These are phyloP conservation scores for Anthopleura sola DNA, from an alignment of 64 coral and sea anemone genomes.

Conservation along the genomic window DNA sequence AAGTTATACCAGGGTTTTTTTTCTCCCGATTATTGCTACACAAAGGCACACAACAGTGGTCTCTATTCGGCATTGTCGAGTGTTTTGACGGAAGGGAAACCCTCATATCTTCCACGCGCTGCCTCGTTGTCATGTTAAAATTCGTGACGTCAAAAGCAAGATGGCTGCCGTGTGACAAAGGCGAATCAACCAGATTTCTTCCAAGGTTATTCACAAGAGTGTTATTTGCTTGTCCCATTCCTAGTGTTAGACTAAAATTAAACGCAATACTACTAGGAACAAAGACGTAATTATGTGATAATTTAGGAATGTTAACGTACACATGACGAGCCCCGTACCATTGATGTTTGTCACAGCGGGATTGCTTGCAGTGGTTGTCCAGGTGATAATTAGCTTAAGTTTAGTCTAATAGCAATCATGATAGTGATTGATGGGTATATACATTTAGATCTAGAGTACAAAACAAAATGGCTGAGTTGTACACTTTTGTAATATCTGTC, in stretches of 20 bases:
- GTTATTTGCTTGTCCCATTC: no score
- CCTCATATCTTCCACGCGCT: neutral
- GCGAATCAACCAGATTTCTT: no score
- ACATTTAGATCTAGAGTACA: neutral
- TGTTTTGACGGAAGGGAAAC: neutral
- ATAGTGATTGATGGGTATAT: neutral
- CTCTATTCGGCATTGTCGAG: neutral
- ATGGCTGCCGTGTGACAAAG: no score
- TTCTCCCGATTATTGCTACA: conserved; percentile 6
- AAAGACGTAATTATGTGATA: no score
- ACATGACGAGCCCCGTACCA: neutral
- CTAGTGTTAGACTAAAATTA: no score
- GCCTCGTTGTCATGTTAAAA: neutral
- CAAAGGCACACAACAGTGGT: neutral
- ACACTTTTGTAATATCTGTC: neutral
- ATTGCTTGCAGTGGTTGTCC: no score
- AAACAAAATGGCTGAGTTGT: neutral
- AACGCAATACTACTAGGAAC: no score
- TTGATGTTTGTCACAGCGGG: neutral
- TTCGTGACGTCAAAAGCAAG: no score
- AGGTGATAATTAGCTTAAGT: neutral
- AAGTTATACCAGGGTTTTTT: neutral
- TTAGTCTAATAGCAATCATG: neutral
- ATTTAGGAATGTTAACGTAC: no score
- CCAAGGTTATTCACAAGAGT: no score